These are phyloP conservation scores for Callaeas wilsoni DNA, from an alignment of 2,113 vertebrate genomes.

Conservation along the genomic window DNA sequence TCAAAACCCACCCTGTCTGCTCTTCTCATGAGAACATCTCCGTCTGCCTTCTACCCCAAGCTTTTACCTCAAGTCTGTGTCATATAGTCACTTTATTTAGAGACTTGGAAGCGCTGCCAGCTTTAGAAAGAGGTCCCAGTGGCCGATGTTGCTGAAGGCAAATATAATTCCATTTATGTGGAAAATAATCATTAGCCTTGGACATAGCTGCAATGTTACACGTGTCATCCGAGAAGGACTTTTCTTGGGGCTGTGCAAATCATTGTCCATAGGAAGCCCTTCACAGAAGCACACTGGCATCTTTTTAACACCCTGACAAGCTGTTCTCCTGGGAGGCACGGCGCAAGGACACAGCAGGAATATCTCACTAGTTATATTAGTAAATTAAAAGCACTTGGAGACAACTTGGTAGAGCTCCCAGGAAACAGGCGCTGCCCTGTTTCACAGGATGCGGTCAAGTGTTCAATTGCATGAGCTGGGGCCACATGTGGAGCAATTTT, in stretches of 20 bases:
- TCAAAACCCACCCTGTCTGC: neutral
- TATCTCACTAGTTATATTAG: constrained; percentile 24
- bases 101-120: neutral
- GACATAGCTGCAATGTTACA: neutral
- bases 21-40: neutral
- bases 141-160: neutral
- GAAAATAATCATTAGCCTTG: neutral
- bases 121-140: neutral
- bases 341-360: neutral
- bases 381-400: constrained; percentile 47
- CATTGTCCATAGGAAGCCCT: constrained; percentile 2
- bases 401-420: neutral
- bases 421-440: neutral
- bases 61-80: constrained; percentile 2
- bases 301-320: constrained; percentile 18
- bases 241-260: neutral
- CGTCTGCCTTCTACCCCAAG: neutral
- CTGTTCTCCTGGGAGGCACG: neutral
- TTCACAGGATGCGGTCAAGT: constrained; percentile 22
- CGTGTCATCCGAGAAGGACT: neutral
- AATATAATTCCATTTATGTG: neutral
- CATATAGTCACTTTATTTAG: neutral
- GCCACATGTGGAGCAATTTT: neutral
- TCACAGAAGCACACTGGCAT: constrained; percentile 1
- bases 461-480: neutral